Conservation (phyloP, 2,888 invertebrate species). For the Invenusta paracnida region DNA sequence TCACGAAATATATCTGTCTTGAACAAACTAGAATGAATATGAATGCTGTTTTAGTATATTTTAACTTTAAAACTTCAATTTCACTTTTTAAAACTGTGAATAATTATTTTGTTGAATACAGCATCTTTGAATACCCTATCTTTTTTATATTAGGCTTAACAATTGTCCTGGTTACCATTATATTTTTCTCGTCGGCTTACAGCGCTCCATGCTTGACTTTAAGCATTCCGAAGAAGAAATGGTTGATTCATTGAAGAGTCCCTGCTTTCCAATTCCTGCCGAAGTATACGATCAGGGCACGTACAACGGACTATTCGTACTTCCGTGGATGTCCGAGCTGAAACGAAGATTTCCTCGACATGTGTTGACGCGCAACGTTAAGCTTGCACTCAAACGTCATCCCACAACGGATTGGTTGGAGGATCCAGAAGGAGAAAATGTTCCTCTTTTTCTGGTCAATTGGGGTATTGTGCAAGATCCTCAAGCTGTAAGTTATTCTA, state of each 20-base stretch:
- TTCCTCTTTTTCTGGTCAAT: constrained; percentile 4
- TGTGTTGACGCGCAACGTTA: neutral
- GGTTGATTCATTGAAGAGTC: neutral
- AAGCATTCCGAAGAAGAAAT: neutral
- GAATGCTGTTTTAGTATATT: too few species aligned
- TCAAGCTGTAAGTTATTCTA: neutral
- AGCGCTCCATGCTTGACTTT: neutral
- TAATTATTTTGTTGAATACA: too few species aligned
- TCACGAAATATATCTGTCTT: too few species aligned
- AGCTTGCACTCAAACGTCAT: neutral
- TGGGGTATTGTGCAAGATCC: constrained; percentile 31
- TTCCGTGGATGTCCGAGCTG: constrained; percentile 12
- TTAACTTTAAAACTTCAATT: too few species aligned
- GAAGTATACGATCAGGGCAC: neutral
- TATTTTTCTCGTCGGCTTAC: too few species aligned
- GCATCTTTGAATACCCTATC: too few species aligned
- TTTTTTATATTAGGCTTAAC: too few species aligned
- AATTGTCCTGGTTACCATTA: too few species aligned
- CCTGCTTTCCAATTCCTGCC: neutral
- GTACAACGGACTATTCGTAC: neutral
- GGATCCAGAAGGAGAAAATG: constrained; percentile 4
- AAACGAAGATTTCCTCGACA: neutral
- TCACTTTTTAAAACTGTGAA: too few species aligned
- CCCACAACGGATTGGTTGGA: neutral
- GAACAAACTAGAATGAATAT: too few species aligned